Percentiles rank a stretch among this genome's conserved stretches.
These are phyloP conservation scores for Pollenia griseotomentosa DNA, from an alignment of 2,888 invertebrate species.

Conservation along the genomic window DNA sequence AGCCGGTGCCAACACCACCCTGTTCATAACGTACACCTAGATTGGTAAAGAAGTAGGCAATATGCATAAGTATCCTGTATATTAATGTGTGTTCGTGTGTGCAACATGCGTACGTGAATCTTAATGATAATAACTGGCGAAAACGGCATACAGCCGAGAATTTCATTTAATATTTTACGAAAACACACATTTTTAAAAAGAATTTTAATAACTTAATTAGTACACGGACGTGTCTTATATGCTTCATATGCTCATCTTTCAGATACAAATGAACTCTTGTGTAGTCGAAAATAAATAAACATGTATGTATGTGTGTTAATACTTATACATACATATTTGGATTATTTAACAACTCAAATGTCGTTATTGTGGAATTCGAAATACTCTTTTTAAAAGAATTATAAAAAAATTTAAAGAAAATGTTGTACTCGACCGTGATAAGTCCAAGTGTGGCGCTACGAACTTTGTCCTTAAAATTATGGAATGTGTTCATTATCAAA, in stretches of 20 bases:
- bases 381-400: neutral
- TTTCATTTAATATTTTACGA: constrained; percentile 55
- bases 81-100: neutral
- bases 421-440: too few species aligned
- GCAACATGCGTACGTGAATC: constrained; percentile 16
- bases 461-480: too few species aligned
- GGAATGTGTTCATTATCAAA: too few species aligned
- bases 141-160: constrained; percentile 6
- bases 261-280: neutral
- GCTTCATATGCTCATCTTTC: neutral
- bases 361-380: neutral
- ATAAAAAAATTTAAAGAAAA: neutral
- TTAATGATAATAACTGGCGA: constrained; percentile 60
- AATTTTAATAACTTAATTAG: constrained; percentile 71
- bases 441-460: too few species aligned
- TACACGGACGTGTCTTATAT: constrained; percentile 46
- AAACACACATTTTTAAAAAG: constrained; percentile 56
- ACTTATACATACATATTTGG: too few species aligned
- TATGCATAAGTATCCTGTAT: constrained; percentile 25
- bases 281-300: neutral
- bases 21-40: constrained; percentile 90
- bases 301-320: neutral
- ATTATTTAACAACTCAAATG: neutral
- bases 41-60: constrained; percentile 32
- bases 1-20: constrained; percentile 94